Conservation (phyloP, 2,797 vertebrate genomes). For the Margarornis squamiger region DNA sequence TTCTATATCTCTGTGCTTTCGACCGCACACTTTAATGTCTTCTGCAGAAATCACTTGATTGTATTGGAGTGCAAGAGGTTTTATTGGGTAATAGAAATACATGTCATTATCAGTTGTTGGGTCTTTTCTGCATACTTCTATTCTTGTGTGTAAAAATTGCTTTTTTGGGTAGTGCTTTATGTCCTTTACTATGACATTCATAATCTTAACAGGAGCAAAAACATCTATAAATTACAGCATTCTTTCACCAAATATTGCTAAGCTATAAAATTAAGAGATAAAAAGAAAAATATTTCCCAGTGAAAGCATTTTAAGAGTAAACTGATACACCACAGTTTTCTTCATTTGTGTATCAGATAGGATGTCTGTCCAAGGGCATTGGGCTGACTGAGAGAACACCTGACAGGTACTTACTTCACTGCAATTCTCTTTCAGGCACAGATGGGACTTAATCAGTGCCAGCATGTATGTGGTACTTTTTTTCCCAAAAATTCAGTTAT, state of each 20-base stretch:
- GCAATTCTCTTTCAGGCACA: neutral
- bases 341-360: neutral
- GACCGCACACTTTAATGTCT: neutral
- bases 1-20: slow-evolving; percentile 45
- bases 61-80: neutral
- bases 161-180: neutral
- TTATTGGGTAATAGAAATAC: neutral
- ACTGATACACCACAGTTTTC: neutral
- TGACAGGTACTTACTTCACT: neutral
- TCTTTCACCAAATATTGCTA: neutral
- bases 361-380: neutral
- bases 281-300: neutral
- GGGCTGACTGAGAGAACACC: neutral
- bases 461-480: neutral
- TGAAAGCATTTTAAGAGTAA: neutral
- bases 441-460: neutral
- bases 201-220: neutral
- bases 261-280: neutral
- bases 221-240: neutral
- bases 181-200: neutral
- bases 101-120: neutral
- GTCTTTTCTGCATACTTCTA: neutral
- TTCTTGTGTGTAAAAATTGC: neutral
- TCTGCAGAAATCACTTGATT: neutral
- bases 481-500: neutral